These are phyloP conservation scores for Poliocrania exsul DNA, from an alignment of 2,797 vertebrate genomes.

Conservation along the genomic window DNA sequence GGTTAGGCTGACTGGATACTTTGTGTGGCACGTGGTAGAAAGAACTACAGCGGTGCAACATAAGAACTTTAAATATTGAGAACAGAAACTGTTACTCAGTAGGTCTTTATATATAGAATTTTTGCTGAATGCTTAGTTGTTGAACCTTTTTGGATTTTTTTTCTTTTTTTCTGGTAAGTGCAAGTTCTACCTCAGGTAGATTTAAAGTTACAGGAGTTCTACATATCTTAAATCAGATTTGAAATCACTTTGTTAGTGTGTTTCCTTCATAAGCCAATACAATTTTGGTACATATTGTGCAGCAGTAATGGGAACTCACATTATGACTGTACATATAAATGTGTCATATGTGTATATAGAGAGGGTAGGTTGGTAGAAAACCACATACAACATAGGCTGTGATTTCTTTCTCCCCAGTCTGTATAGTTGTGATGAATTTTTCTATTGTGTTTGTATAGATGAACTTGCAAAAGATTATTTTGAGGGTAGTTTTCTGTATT, in stretches of 20 bases:
- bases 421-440: not conserved
- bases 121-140: not conserved
- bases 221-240: not conserved
- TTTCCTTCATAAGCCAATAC: not conserved
- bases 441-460: not conserved
- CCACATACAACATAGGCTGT: not conserved
- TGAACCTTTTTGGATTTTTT: not conserved
- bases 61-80: not conserved
- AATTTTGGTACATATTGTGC: not conserved
- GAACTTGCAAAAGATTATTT: rapidly evolving
- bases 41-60: rapidly evolving
- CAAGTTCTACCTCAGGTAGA: not conserved
- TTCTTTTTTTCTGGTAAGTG: not conserved
- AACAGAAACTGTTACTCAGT: not conserved
- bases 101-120: rapidly evolving
- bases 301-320: not conserved
- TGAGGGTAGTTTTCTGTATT: not conserved
- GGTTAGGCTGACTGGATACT: not conserved
- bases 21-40: rapidly evolving
- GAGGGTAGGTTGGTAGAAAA: not conserved
- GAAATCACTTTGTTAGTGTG: not conserved
- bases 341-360: rapidly evolving
- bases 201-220: not conserved
- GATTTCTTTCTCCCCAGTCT: not conserved
- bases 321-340: rapidly evolving